These are phyloP conservation scores for Choloepus hoffmanni DNA, from an alignment of 2,113 vertebrate species.

Conservation along the genomic window DNA sequence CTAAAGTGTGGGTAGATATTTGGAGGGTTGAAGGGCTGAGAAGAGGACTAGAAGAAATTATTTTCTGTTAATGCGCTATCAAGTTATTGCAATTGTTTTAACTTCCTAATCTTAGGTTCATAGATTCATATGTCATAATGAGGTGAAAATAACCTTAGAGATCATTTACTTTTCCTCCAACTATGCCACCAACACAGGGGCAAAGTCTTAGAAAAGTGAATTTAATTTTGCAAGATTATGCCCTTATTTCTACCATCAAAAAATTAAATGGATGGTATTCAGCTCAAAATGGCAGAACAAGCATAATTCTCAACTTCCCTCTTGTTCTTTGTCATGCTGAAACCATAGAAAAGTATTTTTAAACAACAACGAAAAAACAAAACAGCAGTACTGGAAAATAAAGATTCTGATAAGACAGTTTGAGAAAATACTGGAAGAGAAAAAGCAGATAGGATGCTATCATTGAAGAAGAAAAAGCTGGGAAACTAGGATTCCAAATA, in stretches of 20 bases:
- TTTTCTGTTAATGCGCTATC: neutral
- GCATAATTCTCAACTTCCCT: neutral
- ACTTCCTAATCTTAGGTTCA: neutral
- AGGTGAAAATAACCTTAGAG: slow-evolving; percentile 30
- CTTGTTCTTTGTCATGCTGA: neutral
- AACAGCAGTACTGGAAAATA: neutral
- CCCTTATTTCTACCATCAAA: neutral
- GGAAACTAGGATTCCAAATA: neutral
- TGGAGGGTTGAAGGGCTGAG: neutral
- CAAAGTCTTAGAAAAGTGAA: neutral
- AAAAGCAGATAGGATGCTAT: neutral
- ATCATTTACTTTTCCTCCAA: neutral
- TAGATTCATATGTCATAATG: neutral
- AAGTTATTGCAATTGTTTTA: slow-evolving; percentile 6
- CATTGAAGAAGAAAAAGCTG: neutral
- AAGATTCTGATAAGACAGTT: neutral
- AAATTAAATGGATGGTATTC: neutral
- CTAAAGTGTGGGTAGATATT: neutral
- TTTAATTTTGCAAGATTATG: neutral
- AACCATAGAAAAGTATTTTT: neutral
- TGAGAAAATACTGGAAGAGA: slow-evolving; percentile 27
- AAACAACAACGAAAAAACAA: neutral
- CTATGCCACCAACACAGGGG: neutral
- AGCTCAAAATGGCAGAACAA: neutral
- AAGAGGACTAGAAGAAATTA: slow-evolving; percentile 11